These are phyloP conservation scores for Heteromurus nitidus DNA, from an alignment of 2,888 invertebrate genomes.

Conservation along the genomic window DNA sequence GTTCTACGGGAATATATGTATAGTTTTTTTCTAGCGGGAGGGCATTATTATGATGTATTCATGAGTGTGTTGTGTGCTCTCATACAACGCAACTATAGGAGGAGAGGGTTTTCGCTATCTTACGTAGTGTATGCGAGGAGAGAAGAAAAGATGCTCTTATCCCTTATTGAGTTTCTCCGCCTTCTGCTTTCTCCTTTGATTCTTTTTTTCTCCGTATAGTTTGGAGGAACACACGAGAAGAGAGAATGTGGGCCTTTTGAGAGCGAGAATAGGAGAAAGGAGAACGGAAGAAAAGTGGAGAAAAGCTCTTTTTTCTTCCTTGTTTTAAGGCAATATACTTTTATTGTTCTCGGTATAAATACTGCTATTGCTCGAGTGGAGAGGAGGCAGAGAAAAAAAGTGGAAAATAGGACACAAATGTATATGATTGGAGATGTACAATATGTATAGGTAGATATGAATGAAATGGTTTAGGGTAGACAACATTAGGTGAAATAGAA, in stretches of 20 bases:
- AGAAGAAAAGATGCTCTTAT: constrained; percentile 27
- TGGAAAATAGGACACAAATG: background rate
- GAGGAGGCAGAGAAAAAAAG: constrained; percentile 4
- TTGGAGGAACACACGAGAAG: background rate
- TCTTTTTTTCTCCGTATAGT: constrained; percentile 5
- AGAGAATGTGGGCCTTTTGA: constrained; percentile 34
- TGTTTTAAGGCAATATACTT: constrained; percentile 53
- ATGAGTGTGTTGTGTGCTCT: background rate
- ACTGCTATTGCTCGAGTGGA: constrained; percentile 29
- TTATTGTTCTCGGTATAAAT: constrained; percentile 55
- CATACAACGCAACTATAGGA: background rate
- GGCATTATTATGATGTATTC: constrained; percentile 32
- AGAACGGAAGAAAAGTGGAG: constrained; percentile 31
- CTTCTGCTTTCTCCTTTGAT: constrained; percentile 31
- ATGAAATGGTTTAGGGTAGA: background rate
- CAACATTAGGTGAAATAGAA: constrained; percentile 10
- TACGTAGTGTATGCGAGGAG: constrained; percentile 1
- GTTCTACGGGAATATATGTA: constrained; percentile 12
- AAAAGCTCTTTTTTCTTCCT: constrained; percentile 37
- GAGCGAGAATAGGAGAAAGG: constrained; percentile 4
- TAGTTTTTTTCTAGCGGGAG: background rate
- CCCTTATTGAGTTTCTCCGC: constrained; percentile 21
- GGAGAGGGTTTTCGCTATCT: background rate
- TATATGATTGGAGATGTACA: background rate
- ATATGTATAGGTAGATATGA: background rate